Evolutionary conservation across 2,113 vertebrate genomes (phyloP).

Genomic region (Oncorhynchus kisutch): DNA sequence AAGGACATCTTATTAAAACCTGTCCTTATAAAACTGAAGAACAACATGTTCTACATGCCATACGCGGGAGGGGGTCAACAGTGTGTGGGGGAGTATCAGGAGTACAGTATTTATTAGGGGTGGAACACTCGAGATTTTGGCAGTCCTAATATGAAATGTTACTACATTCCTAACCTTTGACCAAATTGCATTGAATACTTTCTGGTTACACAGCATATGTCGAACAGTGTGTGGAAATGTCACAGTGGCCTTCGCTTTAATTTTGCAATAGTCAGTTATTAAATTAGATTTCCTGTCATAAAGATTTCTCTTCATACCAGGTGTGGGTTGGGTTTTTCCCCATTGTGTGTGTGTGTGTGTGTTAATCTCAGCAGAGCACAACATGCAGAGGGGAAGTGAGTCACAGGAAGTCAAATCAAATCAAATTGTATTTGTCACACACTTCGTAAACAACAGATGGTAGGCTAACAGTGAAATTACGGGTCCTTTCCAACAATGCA

Average conservation of each 20-base stretch:
- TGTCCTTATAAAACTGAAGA: conserved; percentile 64
- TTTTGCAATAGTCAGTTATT: not conserved
- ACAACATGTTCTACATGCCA: conserved; percentile 66
- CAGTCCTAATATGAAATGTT: not conserved
- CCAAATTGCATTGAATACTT: conserved; percentile 38
- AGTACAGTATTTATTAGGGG: not conserved
- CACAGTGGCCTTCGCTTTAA: not conserved
- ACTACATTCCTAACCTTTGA: conserved; percentile 56
- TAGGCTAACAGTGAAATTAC: too few species aligned
- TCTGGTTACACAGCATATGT: not conserved
- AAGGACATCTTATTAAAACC: conserved; percentile 67
- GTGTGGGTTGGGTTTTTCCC: not conserved
- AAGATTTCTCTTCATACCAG: not conserved
- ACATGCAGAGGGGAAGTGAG: not conserved
- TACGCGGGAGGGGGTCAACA: conserved; percentile 7
- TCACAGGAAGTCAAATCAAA: not conserved
- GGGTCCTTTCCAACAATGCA: too few species aligned
- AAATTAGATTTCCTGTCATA: not conserved
- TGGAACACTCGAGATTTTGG: not conserved
- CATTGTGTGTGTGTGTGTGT: not conserved
- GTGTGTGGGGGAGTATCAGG: not conserved
- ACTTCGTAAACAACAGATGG: too few species aligned
- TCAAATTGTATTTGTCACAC: not conserved
- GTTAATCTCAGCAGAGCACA: not conserved
- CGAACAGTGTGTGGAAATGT: not conserved